Evolutionary conservation across 2,888 invertebrate species (phyloP).

Genomic region (Unio delphinus): DNA sequence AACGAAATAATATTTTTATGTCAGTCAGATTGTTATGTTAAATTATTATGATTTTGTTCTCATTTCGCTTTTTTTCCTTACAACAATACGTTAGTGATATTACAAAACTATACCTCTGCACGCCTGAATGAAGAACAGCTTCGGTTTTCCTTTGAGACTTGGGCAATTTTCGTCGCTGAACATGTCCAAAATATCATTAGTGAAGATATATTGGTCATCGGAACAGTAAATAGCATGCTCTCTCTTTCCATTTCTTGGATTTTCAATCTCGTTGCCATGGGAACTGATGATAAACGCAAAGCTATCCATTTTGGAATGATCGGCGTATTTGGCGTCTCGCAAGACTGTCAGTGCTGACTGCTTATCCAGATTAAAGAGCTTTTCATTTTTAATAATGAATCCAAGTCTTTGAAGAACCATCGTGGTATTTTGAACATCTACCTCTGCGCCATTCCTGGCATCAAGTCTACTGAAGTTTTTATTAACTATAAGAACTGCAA

Average conservation of each 20-base stretch:
- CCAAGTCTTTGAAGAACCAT: slow-evolving; percentile 25
- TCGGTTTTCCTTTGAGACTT: slow-evolving; percentile 27
- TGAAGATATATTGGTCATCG: slow-evolving; percentile 26
- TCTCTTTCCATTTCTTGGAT: slow-evolving; percentile 13
- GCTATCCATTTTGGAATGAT: slow-evolving; percentile 27
- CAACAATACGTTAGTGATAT: too few relatives aligned
- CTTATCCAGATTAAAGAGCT: slow-evolving; percentile 16
- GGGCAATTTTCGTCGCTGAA: slow-evolving; percentile 30
- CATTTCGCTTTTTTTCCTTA: too few relatives aligned
- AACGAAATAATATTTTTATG: too few relatives aligned
- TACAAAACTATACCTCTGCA: slow-evolving; percentile 23
- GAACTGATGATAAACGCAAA: slow-evolving; percentile 31
- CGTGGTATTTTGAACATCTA: slow-evolving; percentile 23
- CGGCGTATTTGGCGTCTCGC: slow-evolving; percentile 7
- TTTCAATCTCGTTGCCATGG: slow-evolving; percentile 23
- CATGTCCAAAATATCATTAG: slow-evolving; percentile 32
- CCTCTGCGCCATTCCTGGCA: slow-evolving; percentile 18
- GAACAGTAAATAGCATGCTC: slow-evolving; percentile 33
- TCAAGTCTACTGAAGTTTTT: slow-evolving; percentile 16
- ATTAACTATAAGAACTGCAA: slow-evolving; percentile 27
- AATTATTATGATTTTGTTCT: too few relatives aligned
- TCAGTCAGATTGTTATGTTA: too few relatives aligned
- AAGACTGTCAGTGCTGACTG: slow-evolving; percentile 16
- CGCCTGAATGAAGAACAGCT: slow-evolving; percentile 34
- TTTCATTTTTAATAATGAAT: slow-evolving; percentile 11